Evolutionary conservation across 2,797 vertebrate species (phyloP), one percentile per base, ranked within the genome.

Genomic region (Microchirus variegatus): DNA sequence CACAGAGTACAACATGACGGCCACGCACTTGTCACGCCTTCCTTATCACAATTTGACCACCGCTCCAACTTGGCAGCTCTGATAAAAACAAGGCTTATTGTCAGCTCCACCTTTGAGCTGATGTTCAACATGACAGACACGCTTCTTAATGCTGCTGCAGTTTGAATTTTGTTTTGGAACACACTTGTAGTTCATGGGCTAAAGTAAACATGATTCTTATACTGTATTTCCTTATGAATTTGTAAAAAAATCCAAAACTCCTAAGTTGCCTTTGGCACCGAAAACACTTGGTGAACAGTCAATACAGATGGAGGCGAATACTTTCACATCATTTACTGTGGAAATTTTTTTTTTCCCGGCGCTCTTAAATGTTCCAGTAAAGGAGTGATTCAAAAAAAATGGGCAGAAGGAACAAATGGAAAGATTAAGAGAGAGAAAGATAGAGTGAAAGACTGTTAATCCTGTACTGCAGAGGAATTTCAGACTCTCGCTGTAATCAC

Each of bases 381-480:
- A 50, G 17, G 4, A 63, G 11, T 18, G 56, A 52, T 62, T 12
- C 61, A 60, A 77, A 55, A 9, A 9, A 40, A 11, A 3, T 40
- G 59, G 37, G 55, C 40, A 38, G 43, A 47, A 31, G 55, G 67
- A 45, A 59, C 19, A 5, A 42, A 5, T 9, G 17, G 49, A 73
- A 59, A 58, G 68, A 78, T 69, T 66, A 67, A 58, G 54, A 54
- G 67, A 15, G 54, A 83, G 45, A 65, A 52, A 54, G 66, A 15
- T 52, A 83, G 45, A 65, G 42, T 76, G 16, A 22, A 37, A 45
- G 56, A 46, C 50, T 57, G 59, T 58, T 73, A 71, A 78, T 80
- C 46, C 59, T 53, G 59, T 26, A 18, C 58, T 55, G 17, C 44
- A 58, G 44, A 80, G 66, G 72, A 80, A 75, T 77, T 69, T 67